These are phyloP conservation scores for Hemicentrotus pulcherrimus DNA, from an alignment of 35 echinoderm and acorn worm species.

Conservation along the genomic window DNA sequence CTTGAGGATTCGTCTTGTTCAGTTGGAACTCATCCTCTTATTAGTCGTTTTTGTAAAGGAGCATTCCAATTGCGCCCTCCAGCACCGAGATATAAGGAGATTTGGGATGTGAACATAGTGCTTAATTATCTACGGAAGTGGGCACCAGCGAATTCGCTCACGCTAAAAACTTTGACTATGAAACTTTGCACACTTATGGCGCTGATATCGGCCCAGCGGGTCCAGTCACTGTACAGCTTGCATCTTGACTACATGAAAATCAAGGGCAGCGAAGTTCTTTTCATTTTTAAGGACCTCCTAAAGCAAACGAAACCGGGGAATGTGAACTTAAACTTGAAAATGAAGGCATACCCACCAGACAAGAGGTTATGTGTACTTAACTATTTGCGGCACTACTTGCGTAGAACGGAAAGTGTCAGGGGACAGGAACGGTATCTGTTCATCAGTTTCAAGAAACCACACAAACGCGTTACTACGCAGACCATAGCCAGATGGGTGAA, in stretches of 20 bases:
- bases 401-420: no score
- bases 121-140: constrained; percentile 17
- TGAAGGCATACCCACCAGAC: no score
- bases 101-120: constrained; percentile 55
- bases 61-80: constrained; percentile 26
- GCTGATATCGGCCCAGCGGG: constrained; percentile 32
- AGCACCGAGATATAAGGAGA: constrained; percentile 16
- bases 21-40: constrained; percentile 42
- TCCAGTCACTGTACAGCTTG: background rate
- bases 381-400: no score
- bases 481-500: no score
- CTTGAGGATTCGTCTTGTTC: background rate
- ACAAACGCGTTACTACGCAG: no score
- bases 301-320: background rate
- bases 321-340: no score
- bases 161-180: constrained; percentile 28
- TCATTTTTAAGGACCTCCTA: background rate
- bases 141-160: background rate
- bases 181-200: constrained; percentile 12
- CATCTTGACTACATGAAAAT: no score
- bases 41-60: constrained; percentile 50
- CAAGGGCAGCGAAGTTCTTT: background rate
- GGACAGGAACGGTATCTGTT: no score
- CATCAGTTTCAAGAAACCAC: no score
- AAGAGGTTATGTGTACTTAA: no score